phyloP scores from a whole-genome alignment of 2,113 vertebrate genomes.

The Oryzias javanicus region DNA sequence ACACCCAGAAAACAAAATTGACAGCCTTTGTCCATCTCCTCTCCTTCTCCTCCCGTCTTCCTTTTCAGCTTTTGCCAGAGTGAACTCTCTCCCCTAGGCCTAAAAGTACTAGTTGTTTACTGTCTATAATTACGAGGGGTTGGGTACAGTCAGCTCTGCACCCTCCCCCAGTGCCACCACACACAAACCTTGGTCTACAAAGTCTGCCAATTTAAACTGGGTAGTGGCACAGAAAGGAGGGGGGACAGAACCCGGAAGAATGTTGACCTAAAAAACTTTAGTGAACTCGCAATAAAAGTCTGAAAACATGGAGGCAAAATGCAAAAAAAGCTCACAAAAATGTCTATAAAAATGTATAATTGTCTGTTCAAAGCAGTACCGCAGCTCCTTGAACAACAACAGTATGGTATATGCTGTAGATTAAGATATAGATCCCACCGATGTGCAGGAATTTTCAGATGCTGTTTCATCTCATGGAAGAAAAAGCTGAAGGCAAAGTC shows the following conservation, averaged over 20 bases:
- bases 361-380: conserved; percentile 1
- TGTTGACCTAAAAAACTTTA: conserved; percentile 21
- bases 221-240: conserved; percentile 37
- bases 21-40: conserved; percentile 46
- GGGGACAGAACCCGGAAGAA: conserved; percentile 1
- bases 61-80: conserved; percentile 53
- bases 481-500: too few relatives aligned
- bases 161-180: conserved; percentile 68
- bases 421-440: not conserved
- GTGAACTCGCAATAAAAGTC: conserved; percentile 12
- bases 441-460: too few relatives aligned
- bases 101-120: conserved; percentile 71
- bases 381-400: not conserved
- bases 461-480: too few relatives aligned
- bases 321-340: conserved; percentile 1
- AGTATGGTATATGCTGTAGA: conserved; percentile 5
- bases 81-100: conserved; percentile 59
- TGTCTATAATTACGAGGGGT: conserved; percentile 80
- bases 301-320: conserved; percentile 2
- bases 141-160: conserved; percentile 64
- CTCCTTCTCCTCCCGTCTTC: conserved; percentile 36
- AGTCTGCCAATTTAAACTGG: conserved; percentile 47
- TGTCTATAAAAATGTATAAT: conserved; percentile 1
- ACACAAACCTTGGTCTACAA: conserved; percentile 52
- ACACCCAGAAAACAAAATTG: conserved; percentile 42